Conservation (phyloP, 2,888 invertebrate species). For the Priapulus caudatus region DNA sequence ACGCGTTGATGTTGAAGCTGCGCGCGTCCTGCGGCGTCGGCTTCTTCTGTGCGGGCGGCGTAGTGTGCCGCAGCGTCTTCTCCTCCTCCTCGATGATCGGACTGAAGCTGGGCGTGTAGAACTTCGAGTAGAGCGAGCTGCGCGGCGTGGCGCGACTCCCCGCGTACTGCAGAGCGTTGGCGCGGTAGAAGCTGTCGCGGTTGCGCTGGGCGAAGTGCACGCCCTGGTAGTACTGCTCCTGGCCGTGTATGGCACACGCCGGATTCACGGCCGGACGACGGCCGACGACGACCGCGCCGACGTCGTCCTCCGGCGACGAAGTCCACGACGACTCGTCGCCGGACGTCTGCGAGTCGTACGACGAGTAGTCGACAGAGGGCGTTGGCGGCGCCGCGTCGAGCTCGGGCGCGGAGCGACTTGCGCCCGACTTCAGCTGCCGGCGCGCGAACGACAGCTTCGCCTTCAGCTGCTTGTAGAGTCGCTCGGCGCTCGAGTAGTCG, state of each 20-base stretch:
- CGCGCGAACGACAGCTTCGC: not conserved
- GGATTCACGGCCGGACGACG: not conserved
- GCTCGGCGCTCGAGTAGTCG: not conserved
- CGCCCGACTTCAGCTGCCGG: not conserved
- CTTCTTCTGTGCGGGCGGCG: no score
- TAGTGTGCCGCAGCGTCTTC: no score
- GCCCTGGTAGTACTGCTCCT: not conserved
- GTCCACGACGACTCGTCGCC: not conserved
- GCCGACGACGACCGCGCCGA: no score
- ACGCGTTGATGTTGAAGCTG: no score
- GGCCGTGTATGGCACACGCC: not conserved
- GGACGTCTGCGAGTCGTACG: not conserved
- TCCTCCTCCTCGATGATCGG: no score
- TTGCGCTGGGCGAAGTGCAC: conserved; percentile 3
- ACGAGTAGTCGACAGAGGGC: not conserved
- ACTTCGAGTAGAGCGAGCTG: no score
- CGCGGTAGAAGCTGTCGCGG: no score
- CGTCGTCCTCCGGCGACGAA: no score
- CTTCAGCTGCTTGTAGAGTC: not conserved
- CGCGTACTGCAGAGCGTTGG: no score
- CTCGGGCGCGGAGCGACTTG: not conserved
- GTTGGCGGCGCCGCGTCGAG: not conserved
- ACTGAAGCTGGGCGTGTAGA: no score
- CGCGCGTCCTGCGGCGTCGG: no score
- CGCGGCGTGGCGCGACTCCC: no score